Percentiles rank a stretch among this genome's conserved stretches.
Conservation (phyloP, 2,113 vertebrate genomes). For the Polyodon spathula region DNA sequence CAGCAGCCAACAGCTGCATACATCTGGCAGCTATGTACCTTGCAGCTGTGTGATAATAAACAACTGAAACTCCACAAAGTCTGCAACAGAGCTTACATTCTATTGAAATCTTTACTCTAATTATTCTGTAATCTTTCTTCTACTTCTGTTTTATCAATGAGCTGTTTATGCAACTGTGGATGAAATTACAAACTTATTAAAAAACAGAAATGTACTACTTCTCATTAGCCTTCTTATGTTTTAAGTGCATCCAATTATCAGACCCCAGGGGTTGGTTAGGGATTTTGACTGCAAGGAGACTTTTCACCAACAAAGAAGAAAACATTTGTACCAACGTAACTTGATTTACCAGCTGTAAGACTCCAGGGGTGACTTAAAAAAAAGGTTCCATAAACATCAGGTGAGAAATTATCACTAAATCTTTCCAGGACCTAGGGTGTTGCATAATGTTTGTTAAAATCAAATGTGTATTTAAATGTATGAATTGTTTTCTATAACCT, state of each 20-base stretch:
- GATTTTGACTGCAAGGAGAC: constrained; percentile 30
- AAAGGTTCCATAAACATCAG: constrained; percentile 35
- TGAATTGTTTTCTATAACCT: constrained; percentile 40
- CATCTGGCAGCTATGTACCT: constrained; percentile 55
- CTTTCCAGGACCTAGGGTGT: constrained; percentile 22
- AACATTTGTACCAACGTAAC: constrained; percentile 33
- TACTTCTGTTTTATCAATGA: constrained; percentile 70
- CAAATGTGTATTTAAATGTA: constrained; percentile 39
- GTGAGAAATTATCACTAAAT: constrained; percentile 41
- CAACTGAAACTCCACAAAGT: constrained; percentile 39
- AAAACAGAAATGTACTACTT: constrained; percentile 36
- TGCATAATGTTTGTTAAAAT: constrained; percentile 40
- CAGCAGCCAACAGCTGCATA: constrained; percentile 49
- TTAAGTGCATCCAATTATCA: constrained; percentile 27
- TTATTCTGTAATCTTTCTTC: constrained; percentile 57
- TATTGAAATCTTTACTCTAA: constrained; percentile 53
- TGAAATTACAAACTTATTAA: constrained; percentile 58
- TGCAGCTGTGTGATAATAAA: constrained; percentile 67
- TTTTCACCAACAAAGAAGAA: constrained; percentile 39
- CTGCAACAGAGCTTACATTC: constrained; percentile 54
- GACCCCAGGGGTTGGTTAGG: constrained; percentile 26
- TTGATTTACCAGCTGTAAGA: constrained; percentile 60
- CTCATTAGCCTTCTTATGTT: constrained; percentile 39
- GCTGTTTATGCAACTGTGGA: constrained; percentile 63
- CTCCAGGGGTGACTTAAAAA: constrained; percentile 32